phyloP scores from a whole-genome alignment of 1,140 invertebrate genomes.

The Babylonia areolata region DNA sequence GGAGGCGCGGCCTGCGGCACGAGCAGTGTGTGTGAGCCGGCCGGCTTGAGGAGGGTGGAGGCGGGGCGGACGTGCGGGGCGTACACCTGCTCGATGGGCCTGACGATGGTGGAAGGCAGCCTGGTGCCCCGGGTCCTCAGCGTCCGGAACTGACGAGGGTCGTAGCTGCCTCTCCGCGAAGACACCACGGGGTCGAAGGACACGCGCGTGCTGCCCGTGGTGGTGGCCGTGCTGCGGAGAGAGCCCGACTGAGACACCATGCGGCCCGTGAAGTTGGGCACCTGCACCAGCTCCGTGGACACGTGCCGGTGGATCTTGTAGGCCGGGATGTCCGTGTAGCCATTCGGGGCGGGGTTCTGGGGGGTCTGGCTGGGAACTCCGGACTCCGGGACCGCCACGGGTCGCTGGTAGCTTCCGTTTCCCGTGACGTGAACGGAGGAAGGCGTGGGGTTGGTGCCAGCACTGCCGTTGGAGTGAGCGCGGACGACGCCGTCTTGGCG shows the following conservation, averaged over 20 bases:
- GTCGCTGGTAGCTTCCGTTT: background rate
- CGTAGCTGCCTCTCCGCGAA: background rate
- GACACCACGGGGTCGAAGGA: constrained; percentile 28
- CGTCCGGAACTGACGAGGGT: background rate
- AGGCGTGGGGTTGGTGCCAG: background rate
- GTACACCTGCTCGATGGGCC: constrained; percentile 50
- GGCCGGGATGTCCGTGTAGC: background rate
- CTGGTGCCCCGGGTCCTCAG: background rate
- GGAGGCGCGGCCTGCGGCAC: too few species aligned
- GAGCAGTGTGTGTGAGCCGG: too few species aligned
- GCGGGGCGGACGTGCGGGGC: background rate
- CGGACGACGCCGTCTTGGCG: background rate
- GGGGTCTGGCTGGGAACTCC: background rate
- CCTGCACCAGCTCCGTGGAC: constrained; percentile 19
- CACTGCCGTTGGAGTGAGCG: constrained; percentile 17
- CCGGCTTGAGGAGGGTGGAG: too few species aligned
- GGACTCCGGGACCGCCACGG: background rate
- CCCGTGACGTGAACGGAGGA: background rate
- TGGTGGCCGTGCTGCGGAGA: background rate
- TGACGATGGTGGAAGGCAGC: constrained; percentile 37
- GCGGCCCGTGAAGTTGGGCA: background rate
- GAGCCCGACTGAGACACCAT: background rate
- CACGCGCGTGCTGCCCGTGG: background rate
- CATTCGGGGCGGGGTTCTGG: background rate
- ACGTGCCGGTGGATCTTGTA: constrained; percentile 24